Evolutionary conservation across 2,113 vertebrate genomes (phyloP), one percentile per base, ranked within the genome.

Genomic region (Turnix velox): DNA sequence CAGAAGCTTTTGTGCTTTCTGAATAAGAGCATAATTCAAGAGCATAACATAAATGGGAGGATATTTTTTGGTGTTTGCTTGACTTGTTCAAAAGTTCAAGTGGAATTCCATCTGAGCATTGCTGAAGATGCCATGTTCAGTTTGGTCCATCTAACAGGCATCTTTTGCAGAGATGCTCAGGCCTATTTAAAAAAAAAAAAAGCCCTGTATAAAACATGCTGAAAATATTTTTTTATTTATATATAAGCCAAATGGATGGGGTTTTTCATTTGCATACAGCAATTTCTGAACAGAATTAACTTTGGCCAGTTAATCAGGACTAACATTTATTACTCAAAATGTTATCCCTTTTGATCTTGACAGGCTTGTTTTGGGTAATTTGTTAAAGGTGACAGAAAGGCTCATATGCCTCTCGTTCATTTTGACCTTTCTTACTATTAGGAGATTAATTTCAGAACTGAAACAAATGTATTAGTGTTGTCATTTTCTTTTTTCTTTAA

Each of bases 341-440:
- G 91, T 96, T 98, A 97, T 98, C 98, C 97, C 96, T 98, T 98
- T 97, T 98, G 96, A 98, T 98, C 97, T 98, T 98, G 98, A 98
- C 98, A 98, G 97, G 96, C 97, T 96, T 98, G 98, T 99, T 99
- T 98, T 97, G 98, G 97, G 98, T 98, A 98, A 99, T 99, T 99
- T 98, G 98, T 98, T 99, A 98, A 98, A 98, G 98, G 98, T 98
- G 98, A 99, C 98, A 98, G 98, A 98, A 98, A 98, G 96, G 98
- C 98, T 98, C 96, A 97, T 98, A 98, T 98, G 98, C 96, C 97
- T 97, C 96, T 98, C 97, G 69, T 98, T 98, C 98, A 97, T 98
- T 98, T 98, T 98, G 99, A 99, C 98, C 99, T 99, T 99, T 99
- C 98, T 98, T 98, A 98, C 98, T 99, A 98, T 99, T 98, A 98